A percentile compares a stretch with the other conserved stretches of the same genome.
phyloP scores from a whole-genome alignment of 2,797 vertebrate genomes.

The Sebastes hubbsi region DNA sequence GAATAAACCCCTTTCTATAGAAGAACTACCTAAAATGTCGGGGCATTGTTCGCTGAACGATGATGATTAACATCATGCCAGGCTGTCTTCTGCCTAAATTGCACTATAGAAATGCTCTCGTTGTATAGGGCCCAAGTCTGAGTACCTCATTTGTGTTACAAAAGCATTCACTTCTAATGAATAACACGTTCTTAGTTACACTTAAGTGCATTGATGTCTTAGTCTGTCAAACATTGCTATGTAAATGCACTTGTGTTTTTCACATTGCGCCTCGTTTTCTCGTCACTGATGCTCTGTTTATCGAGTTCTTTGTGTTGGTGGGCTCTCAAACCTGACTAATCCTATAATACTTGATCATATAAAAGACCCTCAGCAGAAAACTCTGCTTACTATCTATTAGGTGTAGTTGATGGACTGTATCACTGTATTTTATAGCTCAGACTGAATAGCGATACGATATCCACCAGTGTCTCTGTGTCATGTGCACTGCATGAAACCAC shows the following conservation, averaged over 20 bases:
- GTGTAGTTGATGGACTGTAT: constrained; percentile 33
- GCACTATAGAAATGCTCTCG: constrained; percentile 77
- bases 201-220: constrained; percentile 59
- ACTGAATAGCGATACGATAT: constrained; percentile 3
- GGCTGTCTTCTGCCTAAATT: constrained; percentile 64
- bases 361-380: constrained; percentile 34
- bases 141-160: constrained; percentile 74
- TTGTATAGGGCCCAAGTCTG: constrained; percentile 66
- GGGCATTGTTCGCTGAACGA: constrained; percentile 53
- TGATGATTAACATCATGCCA: constrained; percentile 37
- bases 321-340: constrained; percentile 55
- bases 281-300: constrained; percentile 31
- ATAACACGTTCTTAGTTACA: constrained; percentile 39
- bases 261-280: constrained; percentile 35
- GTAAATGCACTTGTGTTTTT: constrained; percentile 66
- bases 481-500: constrained; percentile 52
- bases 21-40: constrained; percentile 38
- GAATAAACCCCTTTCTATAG: constrained; percentile 41
- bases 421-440: constrained; percentile 30
- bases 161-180: constrained; percentile 47
- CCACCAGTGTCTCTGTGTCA: constrained; percentile 31
- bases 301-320: constrained; percentile 25
- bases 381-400: constrained; percentile 32
- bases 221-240: constrained; percentile 44
- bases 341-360: constrained; percentile 68